A percentile compares a stretch with the other conserved stretches of the same genome.
These are phyloP conservation scores for Triplophysa tibetana DNA, from an alignment of 2,113 vertebrate species.

Conservation along the genomic window DNA sequence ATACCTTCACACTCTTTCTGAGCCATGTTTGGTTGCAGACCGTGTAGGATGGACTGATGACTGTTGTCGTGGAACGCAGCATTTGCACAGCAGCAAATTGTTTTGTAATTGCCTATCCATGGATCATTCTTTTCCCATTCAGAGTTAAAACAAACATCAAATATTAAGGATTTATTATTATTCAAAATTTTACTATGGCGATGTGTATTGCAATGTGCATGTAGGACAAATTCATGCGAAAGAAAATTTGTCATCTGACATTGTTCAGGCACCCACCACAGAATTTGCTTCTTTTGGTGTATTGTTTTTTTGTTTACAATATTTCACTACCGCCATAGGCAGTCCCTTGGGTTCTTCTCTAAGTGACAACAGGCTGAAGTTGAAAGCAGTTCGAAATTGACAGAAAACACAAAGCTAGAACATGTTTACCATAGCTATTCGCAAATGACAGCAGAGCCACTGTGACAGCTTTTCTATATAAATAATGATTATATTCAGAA, in stretches of 20 bases:
- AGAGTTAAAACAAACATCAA: too few species aligned
- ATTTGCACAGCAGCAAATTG: too few species aligned
- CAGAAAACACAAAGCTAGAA: constrained; percentile 13
- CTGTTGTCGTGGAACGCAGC: neutral
- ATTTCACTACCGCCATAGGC: constrained; percentile 7
- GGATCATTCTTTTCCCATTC: too few species aligned
- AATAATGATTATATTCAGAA: neutral
- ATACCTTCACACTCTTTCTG: neutral
- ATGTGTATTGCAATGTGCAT: neutral
- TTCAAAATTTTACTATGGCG: too few species aligned
- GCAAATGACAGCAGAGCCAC: neutral
- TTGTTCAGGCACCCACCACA: neutral
- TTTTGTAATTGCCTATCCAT: too few species aligned
- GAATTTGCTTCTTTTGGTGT: neutral
- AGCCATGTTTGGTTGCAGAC: neutral
- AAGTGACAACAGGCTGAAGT: constrained; percentile 22
- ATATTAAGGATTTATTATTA: too few species aligned
- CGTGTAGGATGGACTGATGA: neutral
- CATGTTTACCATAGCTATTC: constrained; percentile 1
- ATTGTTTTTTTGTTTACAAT: constrained; percentile 28
- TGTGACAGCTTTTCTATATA: neutral
- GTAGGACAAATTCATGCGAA: neutral
- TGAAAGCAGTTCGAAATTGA: constrained; percentile 16
- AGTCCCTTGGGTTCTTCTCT: constrained; percentile 17
- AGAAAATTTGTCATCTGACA: neutral